A percentile compares a stretch with the other conserved stretches of the same genome.
Conservation (phyloP, 2,797 vertebrate species). For the Holocentrus rufus region DNA sequence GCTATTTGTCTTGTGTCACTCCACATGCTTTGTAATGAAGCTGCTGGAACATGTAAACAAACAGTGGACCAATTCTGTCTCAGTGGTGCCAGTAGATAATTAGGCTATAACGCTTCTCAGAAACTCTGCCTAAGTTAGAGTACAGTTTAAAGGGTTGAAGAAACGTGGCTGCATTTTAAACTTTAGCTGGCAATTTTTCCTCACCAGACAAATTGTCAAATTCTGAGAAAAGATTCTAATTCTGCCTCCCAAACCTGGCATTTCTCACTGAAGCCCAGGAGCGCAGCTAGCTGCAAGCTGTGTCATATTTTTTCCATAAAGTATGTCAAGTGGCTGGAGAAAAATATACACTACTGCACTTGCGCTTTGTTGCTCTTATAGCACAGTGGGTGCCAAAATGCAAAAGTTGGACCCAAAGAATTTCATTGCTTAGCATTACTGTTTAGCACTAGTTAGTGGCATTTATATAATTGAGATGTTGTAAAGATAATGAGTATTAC, state of each 20-base stretch:
- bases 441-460: neutral
- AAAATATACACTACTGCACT: constrained; percentile 13
- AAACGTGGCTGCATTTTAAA: constrained; percentile 42
- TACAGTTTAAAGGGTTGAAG: constrained; percentile 53
- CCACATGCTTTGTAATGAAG: constrained; percentile 68
- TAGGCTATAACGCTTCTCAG: constrained; percentile 61
- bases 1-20: constrained; percentile 48
- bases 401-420: neutral
- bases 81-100: constrained; percentile 67
- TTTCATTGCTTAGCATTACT: neutral
- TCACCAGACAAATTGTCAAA: constrained; percentile 43
- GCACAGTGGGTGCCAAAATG: neutral
- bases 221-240: constrained; percentile 36
- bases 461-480: no score
- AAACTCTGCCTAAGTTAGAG: constrained; percentile 64
- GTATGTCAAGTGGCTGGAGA: constrained; percentile 11
- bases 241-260: constrained; percentile 22
- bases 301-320: constrained; percentile 16
- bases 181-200: constrained; percentile 36
- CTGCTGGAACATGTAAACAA: constrained; percentile 72
- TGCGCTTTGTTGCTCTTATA: neutral
- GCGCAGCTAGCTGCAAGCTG: constrained; percentile 16
- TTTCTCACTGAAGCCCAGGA: constrained; percentile 25
- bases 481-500: no score
- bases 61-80: constrained; percentile 71